These are phyloP conservation scores for Myanophis thanlyinensis DNA, from an alignment of 2,113 vertebrate genomes.

Conservation along the genomic window DNA sequence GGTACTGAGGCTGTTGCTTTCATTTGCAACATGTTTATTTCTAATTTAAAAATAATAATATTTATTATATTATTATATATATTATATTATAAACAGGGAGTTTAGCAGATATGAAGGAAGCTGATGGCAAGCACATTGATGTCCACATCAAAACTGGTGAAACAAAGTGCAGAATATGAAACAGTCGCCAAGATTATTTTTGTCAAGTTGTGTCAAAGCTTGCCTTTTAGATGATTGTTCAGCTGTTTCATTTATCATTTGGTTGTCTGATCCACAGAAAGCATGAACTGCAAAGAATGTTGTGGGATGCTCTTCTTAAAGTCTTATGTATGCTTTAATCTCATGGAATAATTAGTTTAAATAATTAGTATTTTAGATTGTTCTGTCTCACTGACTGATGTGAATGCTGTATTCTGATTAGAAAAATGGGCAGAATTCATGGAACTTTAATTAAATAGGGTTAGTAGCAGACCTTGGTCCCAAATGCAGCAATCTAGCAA, in stretches of 20 bases:
- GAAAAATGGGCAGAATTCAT: not conserved
- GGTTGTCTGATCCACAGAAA: not conserved
- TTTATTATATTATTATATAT: too few relatives aligned
- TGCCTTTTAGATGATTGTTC: not conserved
- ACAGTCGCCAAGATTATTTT: not conserved
- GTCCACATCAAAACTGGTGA: not conserved
- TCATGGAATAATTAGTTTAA: not conserved
- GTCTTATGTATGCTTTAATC: not conserved
- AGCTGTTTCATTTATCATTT: not conserved
- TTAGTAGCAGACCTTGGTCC: not conserved
- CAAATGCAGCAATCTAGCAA: not conserved
- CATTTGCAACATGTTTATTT: not conserved
- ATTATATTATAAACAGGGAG: too few relatives aligned
- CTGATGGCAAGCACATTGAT: not conserved
- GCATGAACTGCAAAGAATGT: not conserved
- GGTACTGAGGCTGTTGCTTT: not conserved
- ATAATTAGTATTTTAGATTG: not conserved
- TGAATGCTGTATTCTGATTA: not conserved
- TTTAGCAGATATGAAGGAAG: not conserved
- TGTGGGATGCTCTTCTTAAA: not conserved
- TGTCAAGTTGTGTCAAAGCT: not conserved
- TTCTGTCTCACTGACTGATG: not conserved
- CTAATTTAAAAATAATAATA: too few relatives aligned
- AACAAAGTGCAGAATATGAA: not conserved
- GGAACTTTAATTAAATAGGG: not conserved